These are phyloP conservation scores for Diabrotica balteata DNA, from an alignment of 2,888 invertebrate genomes.

Conservation along the genomic window DNA sequence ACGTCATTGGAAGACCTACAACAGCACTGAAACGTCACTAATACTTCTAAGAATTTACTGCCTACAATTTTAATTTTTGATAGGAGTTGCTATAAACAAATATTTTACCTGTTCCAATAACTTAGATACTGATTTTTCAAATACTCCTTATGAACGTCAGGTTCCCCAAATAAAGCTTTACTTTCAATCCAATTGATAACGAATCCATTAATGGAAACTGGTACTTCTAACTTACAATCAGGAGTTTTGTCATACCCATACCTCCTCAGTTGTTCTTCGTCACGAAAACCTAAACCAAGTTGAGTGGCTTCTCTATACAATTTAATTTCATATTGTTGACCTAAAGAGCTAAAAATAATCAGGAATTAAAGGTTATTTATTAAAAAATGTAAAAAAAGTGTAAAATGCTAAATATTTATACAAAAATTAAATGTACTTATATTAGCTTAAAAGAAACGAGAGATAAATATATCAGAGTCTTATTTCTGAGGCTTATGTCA, in stretches of 20 bases:
- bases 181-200: slow-evolving; percentile 96
- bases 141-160: slow-evolving; percentile 80
- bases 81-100: not conserved
- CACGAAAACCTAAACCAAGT: slow-evolving; percentile 69
- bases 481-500: too few species aligned
- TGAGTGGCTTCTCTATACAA: slow-evolving; percentile 69
- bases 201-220: slow-evolving; percentile 83
- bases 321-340: slow-evolving; percentile 85
- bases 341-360: slow-evolving; percentile 69
- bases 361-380: too few species aligned
- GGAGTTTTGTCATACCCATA: slow-evolving; percentile 95
- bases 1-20: too few species aligned
- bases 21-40: not conserved
- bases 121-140: slow-evolving; percentile 84
- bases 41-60: not conserved
- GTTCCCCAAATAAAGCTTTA: slow-evolving; percentile 93
- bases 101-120: slow-evolving; percentile 79
- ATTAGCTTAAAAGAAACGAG: too few species aligned
- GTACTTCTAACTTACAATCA: slow-evolving; percentile 88
- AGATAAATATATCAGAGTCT: too few species aligned
- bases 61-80: too few species aligned
- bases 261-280: slow-evolving; percentile 80
- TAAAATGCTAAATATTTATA: too few species aligned
- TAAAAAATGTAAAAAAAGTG: too few species aligned
- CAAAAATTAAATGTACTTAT: too few species aligned